These are phyloP conservation scores for Agrypnus murinus DNA, from an alignment of 2,888 invertebrate genomes.

Conservation along the genomic window DNA sequence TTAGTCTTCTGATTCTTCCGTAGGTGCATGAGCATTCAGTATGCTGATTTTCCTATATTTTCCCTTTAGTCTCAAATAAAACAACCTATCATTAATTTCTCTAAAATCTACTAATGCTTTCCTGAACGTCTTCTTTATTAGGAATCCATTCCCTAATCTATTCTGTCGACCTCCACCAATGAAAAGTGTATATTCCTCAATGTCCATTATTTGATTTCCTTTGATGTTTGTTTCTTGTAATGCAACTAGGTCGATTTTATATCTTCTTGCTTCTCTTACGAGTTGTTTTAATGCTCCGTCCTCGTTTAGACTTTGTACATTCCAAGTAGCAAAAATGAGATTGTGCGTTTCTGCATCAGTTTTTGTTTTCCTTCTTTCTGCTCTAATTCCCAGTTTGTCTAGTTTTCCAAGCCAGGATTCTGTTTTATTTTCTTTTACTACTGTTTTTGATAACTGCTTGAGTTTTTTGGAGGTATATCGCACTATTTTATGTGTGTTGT, in stretches of 20 bases:
- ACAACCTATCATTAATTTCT: background rate
- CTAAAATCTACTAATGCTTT: too few species aligned
- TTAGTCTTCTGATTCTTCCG: too few species aligned
- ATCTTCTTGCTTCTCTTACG: too few species aligned
- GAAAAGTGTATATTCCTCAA: background rate
- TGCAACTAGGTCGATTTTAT: background rate
- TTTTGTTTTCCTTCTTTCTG: background rate
- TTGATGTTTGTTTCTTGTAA: too few species aligned
- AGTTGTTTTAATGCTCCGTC: background rate
- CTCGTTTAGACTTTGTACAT: background rate
- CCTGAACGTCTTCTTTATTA: background rate
- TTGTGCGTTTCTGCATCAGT: background rate
- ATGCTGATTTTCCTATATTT: too few species aligned
- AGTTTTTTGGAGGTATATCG: background rate
- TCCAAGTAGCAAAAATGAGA: background rate
- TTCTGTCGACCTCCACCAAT: background rate
- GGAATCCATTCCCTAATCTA: background rate
- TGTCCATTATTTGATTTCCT: background rate
- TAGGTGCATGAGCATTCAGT: background rate
- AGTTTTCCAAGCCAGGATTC: background rate
- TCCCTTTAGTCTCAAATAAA: background rate
- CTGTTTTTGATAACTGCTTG: background rate
- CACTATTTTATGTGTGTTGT: too few species aligned
- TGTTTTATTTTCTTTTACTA: background rate
- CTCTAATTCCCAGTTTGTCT: background rate